phyloP scores from a whole-genome alignment of 2,797 vertebrate species.

The Pangasius macronema region DNA sequence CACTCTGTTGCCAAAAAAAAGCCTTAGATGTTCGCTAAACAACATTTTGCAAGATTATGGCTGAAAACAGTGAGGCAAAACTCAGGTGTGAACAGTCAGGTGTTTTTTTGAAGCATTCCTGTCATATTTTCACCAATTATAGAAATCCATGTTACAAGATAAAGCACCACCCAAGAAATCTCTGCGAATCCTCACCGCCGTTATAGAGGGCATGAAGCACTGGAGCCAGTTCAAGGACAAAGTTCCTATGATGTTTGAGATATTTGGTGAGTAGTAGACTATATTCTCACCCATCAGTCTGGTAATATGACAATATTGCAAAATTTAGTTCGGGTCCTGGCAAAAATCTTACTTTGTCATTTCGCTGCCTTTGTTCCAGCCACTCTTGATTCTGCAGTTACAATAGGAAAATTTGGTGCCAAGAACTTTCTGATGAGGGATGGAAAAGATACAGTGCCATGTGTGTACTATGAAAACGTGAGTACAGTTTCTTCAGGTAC shows the following conservation, averaged over 20 bases:
- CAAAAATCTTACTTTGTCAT: background rate
- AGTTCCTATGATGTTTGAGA: slow-evolving; percentile 84
- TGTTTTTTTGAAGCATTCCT: background rate
- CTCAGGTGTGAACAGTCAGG: background rate
- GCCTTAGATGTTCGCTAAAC: background rate
- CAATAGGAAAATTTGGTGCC: slow-evolving; percentile 79
- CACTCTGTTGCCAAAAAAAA: background rate
- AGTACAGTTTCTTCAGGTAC: slow-evolving; percentile 65
- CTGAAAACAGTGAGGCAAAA: background rate
- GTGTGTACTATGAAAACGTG: slow-evolving; percentile 93
- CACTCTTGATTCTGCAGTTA: slow-evolving; percentile 92
- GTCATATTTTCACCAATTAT: background rate
- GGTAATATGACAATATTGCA: background rate
- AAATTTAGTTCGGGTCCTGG: background rate
- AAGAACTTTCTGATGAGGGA: slow-evolving; percentile 94
- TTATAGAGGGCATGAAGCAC: slow-evolving; percentile 89
- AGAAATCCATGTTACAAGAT: slow-evolving; percentile 50
- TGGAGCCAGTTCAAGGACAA: slow-evolving; percentile 86
- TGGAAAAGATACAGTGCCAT: slow-evolving; percentile 81
- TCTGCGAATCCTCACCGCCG: slow-evolving; percentile 85
- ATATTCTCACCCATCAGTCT: background rate
- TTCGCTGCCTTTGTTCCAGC: slow-evolving; percentile 65
- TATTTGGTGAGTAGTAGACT: slow-evolving; percentile 80
- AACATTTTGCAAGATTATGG: background rate
- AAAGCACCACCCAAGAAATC: slow-evolving; percentile 77